Base-by-base conservation (phyloP, 2,888 invertebrate genomes). In the Epinotia brunnichana region DNA sequence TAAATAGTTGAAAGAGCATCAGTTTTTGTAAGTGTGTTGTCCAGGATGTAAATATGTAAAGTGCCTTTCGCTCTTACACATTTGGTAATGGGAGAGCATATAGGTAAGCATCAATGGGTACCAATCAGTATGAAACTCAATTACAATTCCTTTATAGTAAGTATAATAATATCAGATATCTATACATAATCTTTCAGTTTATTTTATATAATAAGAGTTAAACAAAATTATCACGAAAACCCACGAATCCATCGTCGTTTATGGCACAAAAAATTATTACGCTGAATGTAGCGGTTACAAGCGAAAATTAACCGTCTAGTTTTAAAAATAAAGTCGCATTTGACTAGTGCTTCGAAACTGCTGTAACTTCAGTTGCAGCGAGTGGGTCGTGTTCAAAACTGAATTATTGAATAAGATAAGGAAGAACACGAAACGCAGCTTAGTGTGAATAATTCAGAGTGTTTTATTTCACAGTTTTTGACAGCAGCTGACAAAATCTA, bases 311-410 rank as follows among this genome's bases (percentile, higher is more conserved):
- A 29, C 21, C 13, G 2, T 7, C 24, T 24, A 2, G 5, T 7
- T 2, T 56, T 7, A 2, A 56, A 15, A 15, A 11, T 56, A 24
- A 15, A 29, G 15, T 56, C 24, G 10, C 7, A 59, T 59, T 21
- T 61, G 41, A 13, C 15, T 15, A 2, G 44, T 61, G 21, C 2
- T 21, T 15, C 21, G 5, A 21, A 41, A 21, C 15, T 13, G 21
- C 15, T 21, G 53, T 21, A 60, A 44, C 61, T 41, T 41, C 41
- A 61, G 61, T 61, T 61, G 61, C 61, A 61, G 21, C 19, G 19
- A 61, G 15, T 41, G 61, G 44, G 44, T 61, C 44, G 21, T 44
- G 21, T 44, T 19, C 21, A 21, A 15, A 61, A 61, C 41, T 61
- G 21, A 15, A 61, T 61, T 19, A 39, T 35, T 61, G 41, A 61